Base-by-base conservation (phyloP, 2,888 invertebrate species). In the Glaucopsyche alexis region DNA sequence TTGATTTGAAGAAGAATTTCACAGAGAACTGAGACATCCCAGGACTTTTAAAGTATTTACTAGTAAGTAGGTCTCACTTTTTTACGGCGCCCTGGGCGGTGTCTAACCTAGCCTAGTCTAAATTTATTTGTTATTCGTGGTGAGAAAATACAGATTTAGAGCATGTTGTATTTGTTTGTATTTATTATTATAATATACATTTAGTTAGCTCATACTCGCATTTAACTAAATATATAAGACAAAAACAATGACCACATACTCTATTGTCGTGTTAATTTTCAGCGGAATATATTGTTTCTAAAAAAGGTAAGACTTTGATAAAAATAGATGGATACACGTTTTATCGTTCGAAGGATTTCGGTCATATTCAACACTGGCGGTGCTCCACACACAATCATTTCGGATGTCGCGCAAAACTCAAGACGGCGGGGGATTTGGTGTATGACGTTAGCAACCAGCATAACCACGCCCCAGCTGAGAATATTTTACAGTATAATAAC, bases 351-450 rank as follows among this genome's bases (percentile, higher is more conserved):
- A 47, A 38, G 7, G 29, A 42, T 5, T 72, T 40, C 38, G 60
- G 74, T 2, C 7, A 45, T 7, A 78, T 76, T 52, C 60, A 64
- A 4, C 77, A 79, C 0, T 82, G 82, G 82, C 40, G 74, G 0
- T 83, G 83, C 55, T 80, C 80, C 7, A 81, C 80, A 0, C 78
- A 80, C 7, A 72, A 75, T 7, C 71, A 77, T 7, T 77, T 76
- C n/a, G 79, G 80, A 0, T 84, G 84, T 67, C 78, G 72, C 70
- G 82, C 83, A 1, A 75, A 73, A 13, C 73, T 84, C 3, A 72
- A 76, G 60, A 84, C 82, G 5, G 14, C 75, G 6, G 75, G 78
- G 7, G 75, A 76, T 40, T 66, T 71, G 49, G 75, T 82, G 3
- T 64, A 80, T 0, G 55, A 72, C 6, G 55, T 74, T 14, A 77